These are phyloP conservation scores for Takifugu ocellatus DNA, from an alignment of 2,797 vertebrate genomes.

Conservation along the genomic window DNA sequence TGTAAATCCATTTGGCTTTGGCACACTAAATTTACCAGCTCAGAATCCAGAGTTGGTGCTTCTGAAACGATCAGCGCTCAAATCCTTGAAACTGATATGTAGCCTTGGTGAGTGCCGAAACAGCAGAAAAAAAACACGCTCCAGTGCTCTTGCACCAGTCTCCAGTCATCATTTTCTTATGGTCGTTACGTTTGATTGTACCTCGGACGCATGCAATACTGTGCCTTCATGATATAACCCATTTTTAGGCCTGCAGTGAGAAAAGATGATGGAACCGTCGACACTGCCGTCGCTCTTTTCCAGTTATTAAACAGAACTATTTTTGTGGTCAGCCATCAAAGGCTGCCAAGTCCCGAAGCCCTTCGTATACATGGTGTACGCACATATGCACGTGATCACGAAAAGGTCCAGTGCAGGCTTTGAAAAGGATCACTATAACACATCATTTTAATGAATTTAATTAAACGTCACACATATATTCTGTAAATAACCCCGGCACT, in stretches of 20 bases:
- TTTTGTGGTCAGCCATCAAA: constrained; percentile 65
- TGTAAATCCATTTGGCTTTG: no score
- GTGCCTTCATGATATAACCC: constrained; percentile 61
- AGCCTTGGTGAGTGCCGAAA: constrained; percentile 17
- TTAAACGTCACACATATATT: neutral
- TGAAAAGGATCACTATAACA: neutral
- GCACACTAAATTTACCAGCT: no score
- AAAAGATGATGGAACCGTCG: constrained; percentile 6
- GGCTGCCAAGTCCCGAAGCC: constrained; percentile 50
- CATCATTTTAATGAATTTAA: neutral
- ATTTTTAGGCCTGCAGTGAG: constrained; percentile 40
- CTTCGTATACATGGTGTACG: constrained; percentile 8
- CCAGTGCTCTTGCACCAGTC: neutral
- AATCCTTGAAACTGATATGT: constrained; percentile 51
- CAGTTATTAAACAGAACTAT: constrained; percentile 54
- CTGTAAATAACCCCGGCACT: no score
- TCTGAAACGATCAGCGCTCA: constrained; percentile 16
- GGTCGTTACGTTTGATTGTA: constrained; percentile 37
- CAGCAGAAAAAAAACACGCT: constrained; percentile 4
- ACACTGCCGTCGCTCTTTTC: constrained; percentile 23
- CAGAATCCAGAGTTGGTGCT: neutral
- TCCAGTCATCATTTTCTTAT: neutral
- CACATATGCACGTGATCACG: constrained; percentile 16
- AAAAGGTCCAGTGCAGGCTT: neutral
- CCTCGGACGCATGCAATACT: constrained; percentile 62